Evolutionary conservation across 2,888 invertebrate genomes (phyloP), one percentile per base, ranked within the genome.

Genomic region (Ophioninae sp.): DNA sequence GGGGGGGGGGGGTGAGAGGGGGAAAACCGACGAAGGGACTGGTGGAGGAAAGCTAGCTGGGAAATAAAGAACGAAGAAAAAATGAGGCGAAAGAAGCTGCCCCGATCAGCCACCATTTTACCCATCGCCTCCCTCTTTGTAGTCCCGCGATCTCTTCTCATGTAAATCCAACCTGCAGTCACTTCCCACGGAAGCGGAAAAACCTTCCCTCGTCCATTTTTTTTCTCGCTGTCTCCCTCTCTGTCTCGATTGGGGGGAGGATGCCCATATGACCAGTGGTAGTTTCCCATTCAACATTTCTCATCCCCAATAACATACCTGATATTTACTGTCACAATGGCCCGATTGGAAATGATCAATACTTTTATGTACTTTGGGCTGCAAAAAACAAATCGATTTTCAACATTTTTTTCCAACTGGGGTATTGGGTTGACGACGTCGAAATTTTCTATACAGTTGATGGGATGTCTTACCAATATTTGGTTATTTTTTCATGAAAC

Each of bases 121-220:
- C 56, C 30, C 9, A 64, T 65, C 39, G 65, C 58, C 51, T 9
- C 13, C 64, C 17, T 63, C 13, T 51, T 51, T 65, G 74, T 65
- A 30, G 10, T 64, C 59, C 58, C n/a, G 8, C 17, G 74, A 78
- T 67, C 71, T 74, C 39, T 80, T 75, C 77, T 80, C 82, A 85
- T 87, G 87, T 88, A 90, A 88, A 87, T 88, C 85, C 87, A 90
- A 90, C 89, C 88, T 90, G 90, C 89, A 85, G 86, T 61, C 85
- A 88, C 90, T 92, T 92, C 92, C 92, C 92, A 92, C 91, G 91
- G 91, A 92, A 91, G 88, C 87, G 89, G 87, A 89, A 90, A 89
- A 63, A 44, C n/a, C 63, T 5, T 41, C 73, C 63, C 73, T 63
- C 73, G 44, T n/a, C 9, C 59, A 20, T 59, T 20, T 64, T 64